These are phyloP conservation scores for Cettia cetti DNA, from an alignment of 2,113 vertebrate species.

Conservation along the genomic window DNA sequence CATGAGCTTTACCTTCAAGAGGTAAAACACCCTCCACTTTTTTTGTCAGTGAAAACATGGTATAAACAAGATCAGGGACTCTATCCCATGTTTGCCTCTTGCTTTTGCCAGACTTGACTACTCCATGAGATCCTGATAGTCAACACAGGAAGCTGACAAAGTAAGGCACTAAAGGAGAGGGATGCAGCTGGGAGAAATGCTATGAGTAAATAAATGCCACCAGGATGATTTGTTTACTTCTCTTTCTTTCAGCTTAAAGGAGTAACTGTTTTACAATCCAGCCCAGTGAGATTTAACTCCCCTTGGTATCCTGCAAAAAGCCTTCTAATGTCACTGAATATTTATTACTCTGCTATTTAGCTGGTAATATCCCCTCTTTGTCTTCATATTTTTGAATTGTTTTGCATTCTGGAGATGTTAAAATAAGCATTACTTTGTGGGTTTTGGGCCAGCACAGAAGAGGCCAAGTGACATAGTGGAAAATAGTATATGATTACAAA, in stretches of 20 bases:
- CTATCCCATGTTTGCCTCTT: neutral
- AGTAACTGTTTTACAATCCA: neutral
- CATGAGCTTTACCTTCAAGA: neutral
- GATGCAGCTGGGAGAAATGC: conserved; percentile 39
- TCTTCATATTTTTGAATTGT: conserved; percentile 10
- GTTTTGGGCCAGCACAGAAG: neutral
- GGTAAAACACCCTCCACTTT: neutral
- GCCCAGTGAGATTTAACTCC: neutral
- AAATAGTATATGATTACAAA: neutral
- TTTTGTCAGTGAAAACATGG: neutral
- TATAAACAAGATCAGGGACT: neutral
- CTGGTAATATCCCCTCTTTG: neutral
- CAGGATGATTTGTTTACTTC: conserved; percentile 47
- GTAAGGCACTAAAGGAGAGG: neutral
- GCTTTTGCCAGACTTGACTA: neutral
- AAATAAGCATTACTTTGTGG: conserved; percentile 3
- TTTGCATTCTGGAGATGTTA: conserved; percentile 33
- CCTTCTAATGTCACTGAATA: neutral
- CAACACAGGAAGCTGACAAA: neutral
- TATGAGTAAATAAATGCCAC: conserved; percentile 35
- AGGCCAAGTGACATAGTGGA: neutral
- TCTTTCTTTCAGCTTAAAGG: conserved; percentile 46
- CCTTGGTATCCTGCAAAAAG: conserved; percentile 4
- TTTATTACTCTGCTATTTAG: neutral
- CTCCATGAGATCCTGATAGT: neutral